phyloP scores from a whole-genome alignment of 53 echinoderm and acorn worm species.

The Mesocentrotus franciscanus region DNA sequence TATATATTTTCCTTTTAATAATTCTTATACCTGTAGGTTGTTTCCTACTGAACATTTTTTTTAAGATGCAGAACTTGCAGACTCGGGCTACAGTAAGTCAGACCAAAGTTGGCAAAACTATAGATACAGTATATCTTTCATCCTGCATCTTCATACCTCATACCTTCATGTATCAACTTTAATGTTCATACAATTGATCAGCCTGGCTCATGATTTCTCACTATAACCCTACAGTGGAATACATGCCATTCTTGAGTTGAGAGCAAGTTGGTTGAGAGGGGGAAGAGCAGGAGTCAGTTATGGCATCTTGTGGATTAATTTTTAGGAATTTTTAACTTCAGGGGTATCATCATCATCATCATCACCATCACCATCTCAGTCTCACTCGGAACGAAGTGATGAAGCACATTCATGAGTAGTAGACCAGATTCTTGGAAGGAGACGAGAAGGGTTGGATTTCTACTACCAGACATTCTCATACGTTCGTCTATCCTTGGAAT shows the following conservation, averaged over 20 bases:
- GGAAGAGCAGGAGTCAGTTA: neutral
- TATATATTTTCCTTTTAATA: no score
- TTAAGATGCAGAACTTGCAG: no score
- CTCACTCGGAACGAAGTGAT: neutral
- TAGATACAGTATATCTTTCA: no score
- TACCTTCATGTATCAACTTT: neutral
- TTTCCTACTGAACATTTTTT: no score
- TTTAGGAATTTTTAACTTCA: conserved; percentile 6
- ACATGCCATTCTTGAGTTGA: neutral
- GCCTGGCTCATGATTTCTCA: neutral
- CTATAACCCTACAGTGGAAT: neutral
- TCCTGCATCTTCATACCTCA: neutral
- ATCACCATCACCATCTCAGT: neutral
- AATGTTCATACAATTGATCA: neutral
- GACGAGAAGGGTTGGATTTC: neutral
- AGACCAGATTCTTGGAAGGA: neutral
- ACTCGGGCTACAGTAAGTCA: no score
- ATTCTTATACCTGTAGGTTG: no score
- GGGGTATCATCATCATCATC: conserved; percentile 14
- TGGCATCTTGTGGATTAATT: conserved; percentile 15
- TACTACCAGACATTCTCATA: neutral
- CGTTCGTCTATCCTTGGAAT: neutral
- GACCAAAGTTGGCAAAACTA: no score
- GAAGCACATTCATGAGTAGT: conserved; percentile 3
- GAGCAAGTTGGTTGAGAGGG: no score